phyloP scores from a whole-genome alignment of 1,140 invertebrate genomes.

The Drosophila malerkotliana region DNA sequence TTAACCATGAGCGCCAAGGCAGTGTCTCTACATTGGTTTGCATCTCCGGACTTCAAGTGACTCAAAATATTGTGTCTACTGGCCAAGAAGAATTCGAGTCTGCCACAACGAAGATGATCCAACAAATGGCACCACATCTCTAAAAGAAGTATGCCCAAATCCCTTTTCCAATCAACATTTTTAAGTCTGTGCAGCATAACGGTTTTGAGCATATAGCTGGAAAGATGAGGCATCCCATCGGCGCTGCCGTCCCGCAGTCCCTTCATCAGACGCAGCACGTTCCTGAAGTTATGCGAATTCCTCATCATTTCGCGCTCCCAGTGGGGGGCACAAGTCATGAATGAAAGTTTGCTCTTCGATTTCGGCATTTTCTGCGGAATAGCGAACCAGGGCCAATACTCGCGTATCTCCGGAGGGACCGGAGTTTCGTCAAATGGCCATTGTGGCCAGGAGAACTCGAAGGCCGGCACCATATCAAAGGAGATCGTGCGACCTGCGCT shows the following conservation, averaged over 20 bases:
- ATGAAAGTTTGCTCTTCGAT: background rate
- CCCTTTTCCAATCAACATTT: slow-evolving; percentile 14
- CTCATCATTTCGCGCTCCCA: slow-evolving; percentile 50
- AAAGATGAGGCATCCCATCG: slow-evolving; percentile 12
- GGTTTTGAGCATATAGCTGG: slow-evolving; percentile 51
- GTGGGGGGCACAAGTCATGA: slow-evolving; percentile 51
- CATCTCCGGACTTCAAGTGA: slow-evolving; percentile 7
- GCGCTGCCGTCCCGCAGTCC: slow-evolving; percentile 30
- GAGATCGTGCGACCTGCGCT: slow-evolving; percentile 10
- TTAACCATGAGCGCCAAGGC: background rate
- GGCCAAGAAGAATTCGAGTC: slow-evolving; percentile 33
- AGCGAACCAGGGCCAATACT: slow-evolving; percentile 26
- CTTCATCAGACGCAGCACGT: slow-evolving; percentile 51
- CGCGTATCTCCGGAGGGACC: background rate
- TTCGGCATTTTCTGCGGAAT: slow-evolving; percentile 12
- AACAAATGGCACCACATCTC: slow-evolving; percentile 38
- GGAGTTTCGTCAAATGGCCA: slow-evolving; percentile 14
- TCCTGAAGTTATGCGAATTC: slow-evolving; percentile 30
- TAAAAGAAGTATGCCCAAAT: slow-evolving; percentile 14
- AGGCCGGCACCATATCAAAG: slow-evolving; percentile 45
- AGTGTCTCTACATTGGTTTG: slow-evolving; percentile 1
- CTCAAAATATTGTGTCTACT: slow-evolving; percentile 25
- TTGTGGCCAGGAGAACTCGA: slow-evolving; percentile 16
- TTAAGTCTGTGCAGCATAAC: slow-evolving; percentile 32
- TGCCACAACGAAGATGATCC: background rate